Base-by-base conservation (phyloP, 2,113 vertebrate species). In the Epinephelus cyanopodus region DNA sequence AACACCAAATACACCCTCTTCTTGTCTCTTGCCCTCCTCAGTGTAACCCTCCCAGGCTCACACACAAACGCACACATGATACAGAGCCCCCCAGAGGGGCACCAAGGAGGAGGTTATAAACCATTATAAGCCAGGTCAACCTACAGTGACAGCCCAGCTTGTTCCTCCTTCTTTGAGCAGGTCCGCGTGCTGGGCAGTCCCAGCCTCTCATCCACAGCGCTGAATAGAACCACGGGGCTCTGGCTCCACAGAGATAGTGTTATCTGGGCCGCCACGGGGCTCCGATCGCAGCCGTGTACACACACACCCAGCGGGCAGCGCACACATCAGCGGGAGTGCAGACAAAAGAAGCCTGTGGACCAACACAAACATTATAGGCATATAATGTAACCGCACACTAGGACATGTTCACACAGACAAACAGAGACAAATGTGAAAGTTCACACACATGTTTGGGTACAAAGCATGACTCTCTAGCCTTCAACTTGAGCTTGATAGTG, bases 211-310 rank as follows among this genome's bases (percentile, higher is more conserved):
- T 83, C 89, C 91, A 29, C 57, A 37, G 3, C 0, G 15, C 57
- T 95, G 92, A 95, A 95, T 94, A 91, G 94, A 93, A 86, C 91
- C 77, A 17, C 78, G 11, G 91, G 92, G 63, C 91, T 90, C 94
- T 94, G 94, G 91, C 86, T 91, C 92, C 93, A 81, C 88, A 87
- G 89, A 94, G 94, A 95, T 95, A 95, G 90, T 57, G 89, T 95
- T 95, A 94, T 94, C 93, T 93, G 85, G 81, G 73, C 81, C 84
- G 33, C 91, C 91, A 92, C 72, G 83, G 93, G 91, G 86, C 81
- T 62, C 87, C 82, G 14, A 85, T 69, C 57, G 58, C 88, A 60
- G 60, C 74, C 85, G 18, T 92, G 84, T 89, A 89, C 89, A 94
- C 92, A 94, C 89, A 89, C 71, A 27, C 78, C 29, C 87, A 64